Evolutionary conservation across 2,113 vertebrate species (phyloP).

Genomic region (Mus spicilegus): DNA sequence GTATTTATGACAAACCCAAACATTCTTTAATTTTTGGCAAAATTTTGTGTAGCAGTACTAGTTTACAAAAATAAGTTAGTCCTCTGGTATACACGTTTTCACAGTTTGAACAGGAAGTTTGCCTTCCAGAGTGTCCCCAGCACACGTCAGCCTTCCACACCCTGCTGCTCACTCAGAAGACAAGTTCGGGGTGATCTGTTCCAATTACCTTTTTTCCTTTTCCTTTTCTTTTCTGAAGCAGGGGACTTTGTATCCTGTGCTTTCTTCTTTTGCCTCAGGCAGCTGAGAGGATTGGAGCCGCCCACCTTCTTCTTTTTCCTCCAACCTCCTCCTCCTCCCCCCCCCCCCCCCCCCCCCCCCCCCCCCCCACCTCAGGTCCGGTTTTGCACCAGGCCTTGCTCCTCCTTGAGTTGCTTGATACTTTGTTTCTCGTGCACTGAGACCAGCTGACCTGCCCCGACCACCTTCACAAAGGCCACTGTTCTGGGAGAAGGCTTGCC

Average conservation of each 20-base stretch:
- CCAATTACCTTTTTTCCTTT: slow-evolving; percentile 86
- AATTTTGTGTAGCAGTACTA: background rate
- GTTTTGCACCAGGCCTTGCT: slow-evolving; percentile 89
- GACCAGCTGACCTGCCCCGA: slow-evolving; percentile 91
- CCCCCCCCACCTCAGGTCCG: slow-evolving; percentile 85
- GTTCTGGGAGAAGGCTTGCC: slow-evolving; percentile 94
- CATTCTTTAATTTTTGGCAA: slow-evolving; percentile 36
- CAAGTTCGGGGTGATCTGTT: slow-evolving; percentile 66
- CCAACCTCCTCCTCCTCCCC: no score
- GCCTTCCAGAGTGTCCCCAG: slow-evolving; percentile 50
- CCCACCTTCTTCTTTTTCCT: slow-evolving; percentile 90
- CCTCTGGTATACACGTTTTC: background rate
- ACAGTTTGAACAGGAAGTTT: slow-evolving; percentile 32
- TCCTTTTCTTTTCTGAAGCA: slow-evolving; percentile 89
- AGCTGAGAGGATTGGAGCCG: slow-evolving; percentile 96
- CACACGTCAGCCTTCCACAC: slow-evolving; percentile 41
- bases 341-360: no score
- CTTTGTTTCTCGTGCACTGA: slow-evolving; percentile 91
- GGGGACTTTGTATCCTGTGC: slow-evolving; percentile 81
- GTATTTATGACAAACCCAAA: background rate
- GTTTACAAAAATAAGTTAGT: slow-evolving; percentile 62
- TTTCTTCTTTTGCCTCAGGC: slow-evolving; percentile 96
- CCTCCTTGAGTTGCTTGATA: slow-evolving; percentile 91
- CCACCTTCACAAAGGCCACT: slow-evolving; percentile 89
- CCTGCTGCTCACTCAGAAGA: slow-evolving; percentile 68